Evolutionary conservation across 1,140 invertebrate species (phyloP), one percentile per base, ranked within the genome.

Genomic region (Drosophila sturtevanti): DNA sequence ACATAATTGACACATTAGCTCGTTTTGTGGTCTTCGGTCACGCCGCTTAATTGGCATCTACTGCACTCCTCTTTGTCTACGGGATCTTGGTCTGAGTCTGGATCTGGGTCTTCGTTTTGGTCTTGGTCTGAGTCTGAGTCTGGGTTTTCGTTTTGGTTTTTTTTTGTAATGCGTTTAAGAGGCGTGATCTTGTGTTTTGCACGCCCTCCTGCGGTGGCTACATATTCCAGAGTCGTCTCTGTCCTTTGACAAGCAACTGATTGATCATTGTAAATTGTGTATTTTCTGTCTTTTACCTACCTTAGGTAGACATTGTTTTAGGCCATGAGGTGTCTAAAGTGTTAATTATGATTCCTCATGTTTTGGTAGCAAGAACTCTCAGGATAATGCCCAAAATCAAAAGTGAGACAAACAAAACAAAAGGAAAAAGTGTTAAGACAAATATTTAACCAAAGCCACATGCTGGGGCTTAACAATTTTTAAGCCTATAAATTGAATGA

Each of bases 1-100:
- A 69, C 76, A 87, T 89, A 89, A 89, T 89, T 89, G 84, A 89
- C 84, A 89, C 85, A 89, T 89, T 89, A 89, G 80, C 79, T 76
- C 75, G 70, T 65, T 85, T 75, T 70, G 72, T 59, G 79, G 77
- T 68, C 63, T 78, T 71, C 76, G 70, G 61, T 75, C 63, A 80
- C 75, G 74, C 69, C 66, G 72, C 84, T 76, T 89, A 87, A 89
- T 87, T 89, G 82, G 84, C 84, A 89, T 60, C 58, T 72, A 52
- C 12, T 38, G 21, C 18, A 16, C 37, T 21, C 41, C 16, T 11
- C 18, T 48, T 48, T 18, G 16, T 67, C 79, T 34, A 48, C 14
- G 58, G 58, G 55, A 62, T 70, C 64, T 44, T 18, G 1, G n/a
- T 11, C 16, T 48, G 16, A 1, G 18, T 18, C 41, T 48, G 9